Conservation (phyloP, 2,797 vertebrate genomes). For the Alca torda region DNA sequence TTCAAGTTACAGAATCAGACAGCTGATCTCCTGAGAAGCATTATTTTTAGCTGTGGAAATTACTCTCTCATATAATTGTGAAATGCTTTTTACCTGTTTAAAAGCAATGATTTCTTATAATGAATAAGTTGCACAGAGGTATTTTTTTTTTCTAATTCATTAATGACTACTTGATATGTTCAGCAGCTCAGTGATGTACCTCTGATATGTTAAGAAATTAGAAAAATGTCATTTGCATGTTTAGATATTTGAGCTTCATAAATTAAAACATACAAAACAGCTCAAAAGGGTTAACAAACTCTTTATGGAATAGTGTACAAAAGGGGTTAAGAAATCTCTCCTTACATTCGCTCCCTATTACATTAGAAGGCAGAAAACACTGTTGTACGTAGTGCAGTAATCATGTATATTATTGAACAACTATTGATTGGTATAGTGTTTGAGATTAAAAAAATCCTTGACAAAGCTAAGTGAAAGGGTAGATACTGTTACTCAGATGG, state of each 20-base stretch:
- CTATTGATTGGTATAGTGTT: constrained; percentile 50
- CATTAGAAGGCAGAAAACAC: not conserved
- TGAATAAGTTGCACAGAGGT: not conserved
- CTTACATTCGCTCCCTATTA: not conserved
- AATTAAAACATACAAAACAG: not conserved
- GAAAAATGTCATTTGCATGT: not conserved
- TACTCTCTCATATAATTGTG: not conserved
- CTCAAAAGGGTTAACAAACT: not conserved
- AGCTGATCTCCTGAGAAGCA: not conserved
- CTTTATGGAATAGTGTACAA: not conserved
- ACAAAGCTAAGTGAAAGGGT: constrained; percentile 30
- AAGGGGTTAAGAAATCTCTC: not conserved
- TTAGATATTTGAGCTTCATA: not conserved
- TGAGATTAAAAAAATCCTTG: constrained; percentile 28
- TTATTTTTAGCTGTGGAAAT: not conserved
- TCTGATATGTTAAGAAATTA: not conserved
- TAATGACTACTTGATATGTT: not conserved
- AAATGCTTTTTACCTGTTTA: not conserved
- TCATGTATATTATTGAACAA: constrained; percentile 48
- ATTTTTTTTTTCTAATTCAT: not conserved
- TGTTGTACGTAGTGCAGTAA: not conserved
- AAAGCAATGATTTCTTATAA: not conserved
- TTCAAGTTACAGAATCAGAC: not conserved
- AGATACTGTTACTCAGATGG: constrained; percentile 12
- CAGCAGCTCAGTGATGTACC: not conserved